Evolutionary conservation across 2,888 invertebrate species (phyloP).

Genomic region (Cerastis rubricosa): DNA sequence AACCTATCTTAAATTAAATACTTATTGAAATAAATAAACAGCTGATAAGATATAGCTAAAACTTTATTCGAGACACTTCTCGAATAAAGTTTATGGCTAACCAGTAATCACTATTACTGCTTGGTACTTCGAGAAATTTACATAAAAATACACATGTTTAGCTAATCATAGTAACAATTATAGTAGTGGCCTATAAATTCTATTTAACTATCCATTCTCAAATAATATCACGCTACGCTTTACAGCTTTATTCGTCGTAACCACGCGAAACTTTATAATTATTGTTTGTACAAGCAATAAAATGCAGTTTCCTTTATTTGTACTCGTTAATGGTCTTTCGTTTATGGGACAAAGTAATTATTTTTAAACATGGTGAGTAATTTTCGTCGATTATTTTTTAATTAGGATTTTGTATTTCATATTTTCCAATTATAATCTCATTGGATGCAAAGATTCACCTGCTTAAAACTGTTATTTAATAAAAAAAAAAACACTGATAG

Average conservation of each 20-base stretch:
- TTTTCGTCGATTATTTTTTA: neutral
- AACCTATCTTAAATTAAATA: neutral
- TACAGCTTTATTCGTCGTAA: slow-evolving; percentile 54
- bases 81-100: too few species aligned
- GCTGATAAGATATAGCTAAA: neutral
- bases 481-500: too few species aligned
- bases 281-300: slow-evolving; percentile 50
- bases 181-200: slow-evolving; percentile 30
- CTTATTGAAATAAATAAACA: neutral
- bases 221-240: slow-evolving; percentile 66
- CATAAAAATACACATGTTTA: slow-evolving; percentile 20
- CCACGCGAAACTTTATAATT: slow-evolving; percentile 61
- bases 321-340: slow-evolving; percentile 15
- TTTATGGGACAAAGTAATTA: slow-evolving; percentile 19
- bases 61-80: too few species aligned
- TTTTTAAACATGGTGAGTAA: neutral
- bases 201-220: slow-evolving; percentile 47
- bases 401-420: neutral
- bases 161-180: slow-evolving; percentile 30
- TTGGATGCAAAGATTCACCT: neutral
- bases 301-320: slow-evolving; percentile 43
- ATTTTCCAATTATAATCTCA: neutral
- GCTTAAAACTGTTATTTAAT: neutral
- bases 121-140: neutral
- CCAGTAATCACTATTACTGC: too few species aligned